Percentiles rank a stretch among this genome's conserved stretches.
Conservation (phyloP, 2,797 vertebrate species). For the Ciconia nigra region DNA sequence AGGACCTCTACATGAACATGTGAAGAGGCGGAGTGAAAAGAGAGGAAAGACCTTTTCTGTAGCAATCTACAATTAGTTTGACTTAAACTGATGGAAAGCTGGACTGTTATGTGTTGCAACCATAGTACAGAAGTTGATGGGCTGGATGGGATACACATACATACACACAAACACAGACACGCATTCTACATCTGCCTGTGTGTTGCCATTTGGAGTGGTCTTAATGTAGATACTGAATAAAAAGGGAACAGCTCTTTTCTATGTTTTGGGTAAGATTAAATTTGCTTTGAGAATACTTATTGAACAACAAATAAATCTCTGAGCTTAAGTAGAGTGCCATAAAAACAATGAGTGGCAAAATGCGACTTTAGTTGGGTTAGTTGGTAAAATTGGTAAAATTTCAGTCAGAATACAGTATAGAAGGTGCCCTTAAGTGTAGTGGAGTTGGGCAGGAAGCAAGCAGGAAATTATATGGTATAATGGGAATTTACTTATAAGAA, state of each 20-base stretch:
- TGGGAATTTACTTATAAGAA: neutral
- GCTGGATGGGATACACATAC: neutral
- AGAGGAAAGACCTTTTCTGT: neutral
- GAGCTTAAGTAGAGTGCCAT: neutral
- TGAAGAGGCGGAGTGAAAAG: neutral
- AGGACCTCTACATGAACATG: rapidly evolving
- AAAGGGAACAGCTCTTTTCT: neutral
- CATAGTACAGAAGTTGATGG: neutral
- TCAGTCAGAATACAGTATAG: neutral
- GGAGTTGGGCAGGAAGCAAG: neutral
- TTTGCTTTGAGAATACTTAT: neutral
- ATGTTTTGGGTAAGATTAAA: neutral
- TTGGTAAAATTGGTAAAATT: neutral
- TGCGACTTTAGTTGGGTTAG: neutral
- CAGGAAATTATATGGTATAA: neutral
- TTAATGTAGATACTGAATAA: neutral
- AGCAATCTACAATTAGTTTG: neutral
- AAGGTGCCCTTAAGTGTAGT: neutral
- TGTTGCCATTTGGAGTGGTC: neutral
- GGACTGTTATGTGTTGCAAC: neutral
- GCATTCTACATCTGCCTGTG: neutral
- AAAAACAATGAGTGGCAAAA: neutral
- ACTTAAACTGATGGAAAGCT: neutral
- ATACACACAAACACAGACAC: neutral
- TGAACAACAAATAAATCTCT: neutral